Conservation (phyloP, 2,888 invertebrate species). For the Aphidoletes aphidimyza region DNA sequence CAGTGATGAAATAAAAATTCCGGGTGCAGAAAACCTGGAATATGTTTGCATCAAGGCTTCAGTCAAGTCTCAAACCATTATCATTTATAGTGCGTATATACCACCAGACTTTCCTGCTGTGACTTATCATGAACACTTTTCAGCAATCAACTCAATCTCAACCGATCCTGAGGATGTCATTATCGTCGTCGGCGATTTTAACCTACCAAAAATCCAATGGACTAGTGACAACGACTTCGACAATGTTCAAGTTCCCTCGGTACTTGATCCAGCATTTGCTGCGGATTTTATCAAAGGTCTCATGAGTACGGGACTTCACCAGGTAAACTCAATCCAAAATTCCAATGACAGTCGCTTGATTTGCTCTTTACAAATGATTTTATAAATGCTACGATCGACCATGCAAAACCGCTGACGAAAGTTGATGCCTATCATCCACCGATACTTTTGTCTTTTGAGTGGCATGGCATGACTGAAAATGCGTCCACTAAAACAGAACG, state of each 20-base stretch:
- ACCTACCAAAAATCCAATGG: background rate
- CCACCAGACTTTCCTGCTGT: background rate
- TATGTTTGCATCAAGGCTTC: background rate
- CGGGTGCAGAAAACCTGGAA: background rate
- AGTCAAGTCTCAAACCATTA: background rate
- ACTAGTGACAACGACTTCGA: background rate
- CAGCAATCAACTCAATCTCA: background rate
- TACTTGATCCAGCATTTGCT: background rate
- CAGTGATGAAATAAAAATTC: background rate
- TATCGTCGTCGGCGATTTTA: background rate
- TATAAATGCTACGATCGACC: background rate
- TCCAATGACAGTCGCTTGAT: background rate
- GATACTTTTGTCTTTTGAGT: background rate
- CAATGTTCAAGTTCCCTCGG: background rate
- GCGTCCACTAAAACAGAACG: no score
- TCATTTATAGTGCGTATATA: background rate
- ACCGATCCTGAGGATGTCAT: background rate
- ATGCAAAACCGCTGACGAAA: background rate
- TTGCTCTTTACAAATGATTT: conserved; percentile 28
- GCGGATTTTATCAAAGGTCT: background rate
- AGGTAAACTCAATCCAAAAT: background rate
- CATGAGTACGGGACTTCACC: background rate
- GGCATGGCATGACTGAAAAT: no score
- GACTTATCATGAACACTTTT: background rate
- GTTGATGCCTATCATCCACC: conserved; percentile 1